Base-by-base conservation (phyloP, 2,888 invertebrate species). In the Pandemis corylana region DNA sequence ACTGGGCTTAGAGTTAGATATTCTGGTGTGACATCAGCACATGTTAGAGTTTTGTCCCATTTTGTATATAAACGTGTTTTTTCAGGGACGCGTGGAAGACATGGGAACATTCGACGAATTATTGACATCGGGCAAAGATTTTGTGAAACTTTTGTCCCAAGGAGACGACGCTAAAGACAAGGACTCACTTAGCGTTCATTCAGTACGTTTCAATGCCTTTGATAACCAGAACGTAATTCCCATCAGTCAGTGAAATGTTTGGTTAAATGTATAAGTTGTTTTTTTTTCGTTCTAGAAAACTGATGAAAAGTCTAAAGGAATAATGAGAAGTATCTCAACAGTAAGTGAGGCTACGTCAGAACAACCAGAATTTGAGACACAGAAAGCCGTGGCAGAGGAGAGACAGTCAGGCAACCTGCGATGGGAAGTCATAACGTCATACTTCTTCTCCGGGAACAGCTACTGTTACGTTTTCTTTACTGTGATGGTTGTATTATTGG, bases 101-200 rank as follows among this genome's bases (percentile, higher is more conserved):
- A 94, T 95, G 87, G 96, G 96, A 2, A 95, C 95, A 0, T 96
- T 95, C 76, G 89, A 94, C 7, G 95, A 96, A 71, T 84, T 96
- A 10, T 91, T 94, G 13, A 87, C 92, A 7, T 93, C 94, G 0
- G 95, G 95, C 1, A 92, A 95, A 86, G 95, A 96, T 67, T 96
- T 96, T 76, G 92, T 95, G 0, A 91, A 95, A 87, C 83, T 96
- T 84, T 83, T 96, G 68, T 82, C 89, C 0, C 82, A 89, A 0
- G 76, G 91, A 67, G 93, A 94, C 76, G 94, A 95, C 76, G 88
- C 87, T 28, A 92, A 92, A 79, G 92, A 91, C 12, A 89, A 89
- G 71, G 93, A 94, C 73, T 79, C 85, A 0, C 90, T 90, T 7
- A 91, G 88, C 75, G 56, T 88, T 15, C 84, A 81, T 28, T 85